Conservation (phyloP, 2,113 vertebrate species). For the Dinomys branickii region DNA sequence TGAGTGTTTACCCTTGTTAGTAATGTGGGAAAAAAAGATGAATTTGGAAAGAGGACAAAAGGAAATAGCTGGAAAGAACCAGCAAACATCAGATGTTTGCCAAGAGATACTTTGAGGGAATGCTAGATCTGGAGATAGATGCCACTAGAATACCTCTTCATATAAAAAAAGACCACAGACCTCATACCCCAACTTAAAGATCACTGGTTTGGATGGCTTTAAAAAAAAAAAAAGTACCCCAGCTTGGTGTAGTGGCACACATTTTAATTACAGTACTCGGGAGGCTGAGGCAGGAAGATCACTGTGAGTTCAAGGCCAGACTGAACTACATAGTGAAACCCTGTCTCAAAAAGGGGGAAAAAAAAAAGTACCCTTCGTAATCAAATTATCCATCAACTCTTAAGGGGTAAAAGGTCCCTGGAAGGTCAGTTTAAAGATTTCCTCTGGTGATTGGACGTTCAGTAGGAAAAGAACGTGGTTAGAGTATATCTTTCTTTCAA, state of each 20-base stretch:
- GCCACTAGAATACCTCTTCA: not conserved
- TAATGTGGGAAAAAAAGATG: not conserved
- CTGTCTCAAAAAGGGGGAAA: too few relatives aligned
- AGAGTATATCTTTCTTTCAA: not conserved
- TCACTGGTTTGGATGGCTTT: not conserved
- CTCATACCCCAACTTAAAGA: not conserved
- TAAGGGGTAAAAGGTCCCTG: not conserved
- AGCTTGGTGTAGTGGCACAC: too few relatives aligned
- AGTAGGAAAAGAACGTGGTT: not conserved
- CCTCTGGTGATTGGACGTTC: not conserved
- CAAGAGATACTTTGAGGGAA: not conserved
- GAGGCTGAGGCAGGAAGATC: too few relatives aligned
- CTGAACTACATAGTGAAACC: too few relatives aligned
- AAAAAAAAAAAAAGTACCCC: too few relatives aligned
- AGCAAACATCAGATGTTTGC: not conserved
- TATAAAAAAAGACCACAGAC: not conserved
- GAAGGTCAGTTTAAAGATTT: not conserved
- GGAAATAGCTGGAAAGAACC: not conserved
- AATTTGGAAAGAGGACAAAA: not conserved
- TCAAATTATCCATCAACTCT: not conserved
- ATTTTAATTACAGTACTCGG: too few relatives aligned
- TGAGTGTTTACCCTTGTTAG: not conserved
- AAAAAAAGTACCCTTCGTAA: not conserved
- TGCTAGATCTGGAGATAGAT: not conserved
- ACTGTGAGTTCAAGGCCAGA: too few relatives aligned